A percentile compares a stretch with the other conserved stretches of the same genome.
These are phyloP conservation scores for Dendroctonus ponderosae DNA, from an alignment of 1,140 invertebrate genomes.

Conservation along the genomic window DNA sequence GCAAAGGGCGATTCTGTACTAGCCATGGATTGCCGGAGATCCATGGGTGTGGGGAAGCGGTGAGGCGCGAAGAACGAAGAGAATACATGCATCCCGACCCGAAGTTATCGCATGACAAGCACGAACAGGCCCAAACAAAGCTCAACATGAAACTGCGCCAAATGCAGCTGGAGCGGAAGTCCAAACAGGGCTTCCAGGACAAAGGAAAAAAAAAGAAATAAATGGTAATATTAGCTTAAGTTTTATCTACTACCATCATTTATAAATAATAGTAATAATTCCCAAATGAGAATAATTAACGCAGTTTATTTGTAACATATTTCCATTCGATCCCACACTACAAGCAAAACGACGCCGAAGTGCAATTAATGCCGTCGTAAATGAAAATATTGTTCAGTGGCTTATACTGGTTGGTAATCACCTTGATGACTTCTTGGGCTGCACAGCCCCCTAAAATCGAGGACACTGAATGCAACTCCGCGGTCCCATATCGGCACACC, in stretches of 20 bases:
- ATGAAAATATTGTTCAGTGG: conserved; percentile 95
- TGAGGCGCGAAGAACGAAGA: conserved; percentile 45
- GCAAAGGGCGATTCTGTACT: conserved; percentile 48
- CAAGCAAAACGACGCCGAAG: conserved; percentile 67
- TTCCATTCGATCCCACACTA: not conserved
- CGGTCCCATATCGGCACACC: conserved; percentile 89
- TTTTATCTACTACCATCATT: too few species aligned
- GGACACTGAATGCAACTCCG: conserved; percentile 93
- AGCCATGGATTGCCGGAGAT: conserved; percentile 49
- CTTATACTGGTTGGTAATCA: conserved; percentile 96
- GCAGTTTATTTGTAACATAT: too few species aligned
- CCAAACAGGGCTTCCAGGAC: conserved; percentile 44
- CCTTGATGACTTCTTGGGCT: conserved; percentile 95
- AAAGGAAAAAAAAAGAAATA: conserved; percentile 44
- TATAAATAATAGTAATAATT: too few species aligned
- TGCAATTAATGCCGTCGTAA: conserved; percentile 90
- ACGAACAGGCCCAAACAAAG: conserved; percentile 46
- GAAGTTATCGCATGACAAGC: conserved; percentile 47
- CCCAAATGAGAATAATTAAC: too few species aligned
- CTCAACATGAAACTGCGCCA: conserved; percentile 48
- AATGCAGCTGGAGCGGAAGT: conserved; percentile 48
- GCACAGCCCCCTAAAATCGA: conserved; percentile 89
- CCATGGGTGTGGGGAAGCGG: conserved; percentile 51
- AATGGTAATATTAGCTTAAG: not conserved
- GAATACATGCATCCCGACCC: conserved; percentile 46